A percentile compares a stretch with the other conserved stretches of the same genome.
Conservation (phyloP, 1,140 invertebrate species). For the Gryllus bimaculatus region DNA sequence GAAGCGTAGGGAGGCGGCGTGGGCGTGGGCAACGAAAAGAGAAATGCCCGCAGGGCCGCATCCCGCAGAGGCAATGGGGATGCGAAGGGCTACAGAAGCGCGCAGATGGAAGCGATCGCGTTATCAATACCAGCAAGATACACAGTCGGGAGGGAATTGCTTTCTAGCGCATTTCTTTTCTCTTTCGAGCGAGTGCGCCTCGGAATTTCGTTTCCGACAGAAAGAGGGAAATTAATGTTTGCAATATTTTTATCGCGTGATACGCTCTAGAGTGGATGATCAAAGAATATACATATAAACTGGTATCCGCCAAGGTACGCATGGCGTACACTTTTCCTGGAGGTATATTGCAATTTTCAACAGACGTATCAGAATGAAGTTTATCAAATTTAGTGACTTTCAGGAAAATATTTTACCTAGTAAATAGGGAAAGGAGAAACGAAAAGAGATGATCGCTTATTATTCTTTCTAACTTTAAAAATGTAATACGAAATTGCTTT, state of each 20-base stretch:
- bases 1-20: not conserved
- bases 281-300: not conserved
- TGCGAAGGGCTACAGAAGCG: not conserved
- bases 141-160: not conserved
- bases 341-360: no score
- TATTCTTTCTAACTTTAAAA: no score
- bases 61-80: not conserved
- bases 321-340: no score
- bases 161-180: not conserved
- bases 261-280: not conserved
- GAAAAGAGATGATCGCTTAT: no score
- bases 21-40: not conserved
- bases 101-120: not conserved
- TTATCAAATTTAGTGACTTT: no score
- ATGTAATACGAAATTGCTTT: no score
- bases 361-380: no score
- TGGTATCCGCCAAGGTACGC: no score
- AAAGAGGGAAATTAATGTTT: not conserved
- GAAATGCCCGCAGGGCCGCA: not conserved
- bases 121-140: not conserved
- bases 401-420: no score
- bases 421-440: no score
- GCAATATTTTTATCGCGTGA: not conserved
- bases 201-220: no score
- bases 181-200: not conserved